Evolutionary conservation across 30 jellyfish, hydroid and myxozoan species (phyloP).

Genomic region (Cassiopea andromeda): DNA sequence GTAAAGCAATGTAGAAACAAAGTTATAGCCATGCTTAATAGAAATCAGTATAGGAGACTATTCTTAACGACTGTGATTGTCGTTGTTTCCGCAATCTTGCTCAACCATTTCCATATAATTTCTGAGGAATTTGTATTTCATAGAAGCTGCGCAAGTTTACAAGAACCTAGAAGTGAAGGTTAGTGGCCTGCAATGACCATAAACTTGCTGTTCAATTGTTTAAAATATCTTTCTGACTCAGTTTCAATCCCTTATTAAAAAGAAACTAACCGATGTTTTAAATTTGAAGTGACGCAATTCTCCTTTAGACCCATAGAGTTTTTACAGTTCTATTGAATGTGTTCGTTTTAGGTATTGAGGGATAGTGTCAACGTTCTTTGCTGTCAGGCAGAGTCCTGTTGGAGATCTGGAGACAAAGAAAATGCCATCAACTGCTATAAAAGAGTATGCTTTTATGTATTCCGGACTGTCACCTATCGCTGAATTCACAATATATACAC

Average conservation of each 20-base stretch:
- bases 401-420: conserved; percentile 82
- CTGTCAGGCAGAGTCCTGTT: conserved; percentile 85
- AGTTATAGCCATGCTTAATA: too few relatives aligned
- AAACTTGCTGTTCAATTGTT: not conserved
- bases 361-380: conserved; percentile 73
- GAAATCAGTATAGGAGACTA: too few relatives aligned
- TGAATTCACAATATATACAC: not conserved
- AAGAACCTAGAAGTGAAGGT: conserved; percentile 76
- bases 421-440: conserved; percentile 76
- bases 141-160: conserved; percentile 85
- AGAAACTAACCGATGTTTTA: too few relatives aligned
- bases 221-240: too few relatives aligned
- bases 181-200: not conserved
- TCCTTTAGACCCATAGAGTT: not conserved
- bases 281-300: too few relatives aligned
- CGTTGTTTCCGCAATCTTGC: too few relatives aligned
- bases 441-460: conserved; percentile 55
- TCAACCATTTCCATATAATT: too few relatives aligned
- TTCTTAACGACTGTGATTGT: too few relatives aligned
- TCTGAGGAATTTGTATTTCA: not conserved
- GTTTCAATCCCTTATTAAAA: too few relatives aligned
- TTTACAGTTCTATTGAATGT: not conserved
- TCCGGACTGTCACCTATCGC: not conserved
- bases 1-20: too few relatives aligned
- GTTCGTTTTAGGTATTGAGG: conserved; percentile 54